These are phyloP conservation scores for Acanthisitta chloris DNA, from an alignment of 2,113 vertebrate species.

Conservation along the genomic window DNA sequence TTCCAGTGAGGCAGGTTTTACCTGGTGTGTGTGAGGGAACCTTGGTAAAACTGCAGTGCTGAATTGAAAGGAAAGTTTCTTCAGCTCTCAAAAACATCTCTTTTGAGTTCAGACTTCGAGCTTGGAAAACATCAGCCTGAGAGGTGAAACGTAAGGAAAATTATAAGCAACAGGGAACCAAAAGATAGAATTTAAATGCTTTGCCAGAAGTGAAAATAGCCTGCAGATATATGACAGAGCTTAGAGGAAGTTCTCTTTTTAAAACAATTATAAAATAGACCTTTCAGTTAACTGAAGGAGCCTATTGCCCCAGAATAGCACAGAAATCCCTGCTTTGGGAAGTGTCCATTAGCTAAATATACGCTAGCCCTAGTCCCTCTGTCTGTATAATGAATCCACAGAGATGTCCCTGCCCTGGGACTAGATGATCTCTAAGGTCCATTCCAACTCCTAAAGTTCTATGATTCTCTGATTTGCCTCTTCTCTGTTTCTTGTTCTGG, in stretches of 20 bases:
- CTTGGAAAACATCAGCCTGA: neutral
- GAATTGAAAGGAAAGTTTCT: neutral
- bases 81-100: neutral
- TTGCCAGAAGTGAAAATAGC: neutral
- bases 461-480: no score
- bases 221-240: neutral
- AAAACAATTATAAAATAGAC: neutral
- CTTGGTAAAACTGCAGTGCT: neutral
- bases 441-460: no score
- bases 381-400: no score
- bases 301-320: neutral
- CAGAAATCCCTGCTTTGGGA: neutral
- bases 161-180: neutral
- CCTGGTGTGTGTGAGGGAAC: neutral
- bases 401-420: no score
- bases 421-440: no score
- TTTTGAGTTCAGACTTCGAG: neutral
- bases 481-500: neutral
- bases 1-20: neutral
- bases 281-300: neutral
- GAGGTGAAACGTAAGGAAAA: neutral
- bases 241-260: neutral
- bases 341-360: neutral
- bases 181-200: neutral
- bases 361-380: accelerated